Base-by-base conservation (phyloP, 2,113 vertebrate species). In the Lagenorhynchus albirostris region DNA sequence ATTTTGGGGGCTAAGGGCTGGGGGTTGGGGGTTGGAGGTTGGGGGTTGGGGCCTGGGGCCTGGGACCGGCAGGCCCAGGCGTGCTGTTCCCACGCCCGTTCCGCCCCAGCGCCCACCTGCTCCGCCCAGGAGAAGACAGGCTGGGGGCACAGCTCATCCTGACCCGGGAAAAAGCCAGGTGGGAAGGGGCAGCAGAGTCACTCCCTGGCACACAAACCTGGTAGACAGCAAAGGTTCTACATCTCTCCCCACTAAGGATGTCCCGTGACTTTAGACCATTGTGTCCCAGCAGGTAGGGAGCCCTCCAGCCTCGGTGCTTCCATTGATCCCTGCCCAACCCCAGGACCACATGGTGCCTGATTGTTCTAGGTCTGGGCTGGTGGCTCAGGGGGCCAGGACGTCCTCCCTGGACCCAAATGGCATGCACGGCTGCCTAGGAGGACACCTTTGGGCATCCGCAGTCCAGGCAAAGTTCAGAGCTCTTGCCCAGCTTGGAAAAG, bases 1-100 rank as follows among this genome's bases (percentile, higher is more conserved):
- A 23, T 65, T 63, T 74, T 21, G n/a, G 79, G 79, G 53, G 47
- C 79, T 70, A 70, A 74, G 77, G 87, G 67, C 13, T 44, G 58
- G 70, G 55, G 93, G 36, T 21, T 58, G 53, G 53, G 50, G 47
- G 47, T 50, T 50, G 47, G 47, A 13, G 12, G 12, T 50, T 50
- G 47, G 47, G 47, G 15, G 15, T 18, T 53, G 53, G 53, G 53
- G 53, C 53, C 33, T 55, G 53, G 41, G 80, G 68, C 18, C 36
- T 60, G 63, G 63, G 83, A 29, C 50, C 47, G 0, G 25, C 18
- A 50, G 84, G 76, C 53, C 71, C 31, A 82, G 71, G 87, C 96
- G 6, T 33, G 73, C 93, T 83, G 60, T 98, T 98, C 98, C 97
- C 98, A 98, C 79, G 97, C 89, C 96, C 95, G 97, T 97, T 97